phyloP scores from a whole-genome alignment of 2,113 vertebrate genomes.

The Hemiprocne comata region DNA sequence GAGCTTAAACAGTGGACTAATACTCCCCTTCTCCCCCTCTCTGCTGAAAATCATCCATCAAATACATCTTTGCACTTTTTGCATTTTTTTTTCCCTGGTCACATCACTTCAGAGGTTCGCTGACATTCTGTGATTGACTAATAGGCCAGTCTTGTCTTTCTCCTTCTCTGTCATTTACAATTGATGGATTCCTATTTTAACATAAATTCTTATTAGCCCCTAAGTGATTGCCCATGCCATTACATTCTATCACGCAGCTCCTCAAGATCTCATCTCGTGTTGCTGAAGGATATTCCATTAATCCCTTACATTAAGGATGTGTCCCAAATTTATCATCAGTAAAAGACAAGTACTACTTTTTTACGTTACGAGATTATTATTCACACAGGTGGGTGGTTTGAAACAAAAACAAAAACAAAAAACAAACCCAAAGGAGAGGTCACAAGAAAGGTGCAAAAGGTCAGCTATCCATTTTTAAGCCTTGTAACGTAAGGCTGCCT shows the following conservation, averaged over 20 bases:
- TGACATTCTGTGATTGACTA: constrained; percentile 46
- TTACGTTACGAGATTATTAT: background rate
- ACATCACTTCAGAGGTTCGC: constrained; percentile 5
- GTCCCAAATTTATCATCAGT: constrained; percentile 9
- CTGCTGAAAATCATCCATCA: background rate
- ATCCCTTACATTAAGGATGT: constrained; percentile 5
- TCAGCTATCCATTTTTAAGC: background rate
- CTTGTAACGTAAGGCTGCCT: background rate
- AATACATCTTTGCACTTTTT: background rate
- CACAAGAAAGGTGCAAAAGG: background rate
- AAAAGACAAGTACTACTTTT: background rate
- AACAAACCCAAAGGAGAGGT: background rate
- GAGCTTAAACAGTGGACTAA: background rate
- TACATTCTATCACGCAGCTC: constrained; percentile 28
- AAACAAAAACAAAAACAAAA: background rate
- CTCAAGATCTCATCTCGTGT: constrained; percentile 30
- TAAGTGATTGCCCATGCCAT: constrained; percentile 50
- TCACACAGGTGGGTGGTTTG: background rate
- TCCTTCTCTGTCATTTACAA: constrained; percentile 58
- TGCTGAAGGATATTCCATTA: constrained; percentile 56
- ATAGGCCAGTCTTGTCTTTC: constrained; percentile 46
- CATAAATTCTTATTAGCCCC: constrained; percentile 64
- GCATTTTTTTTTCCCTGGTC: background rate
- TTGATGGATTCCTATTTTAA: constrained; percentile 57
- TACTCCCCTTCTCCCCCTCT: background rate